phyloP scores from a whole-genome alignment of 2,888 invertebrate genomes.

The Scrobipalpa costella region DNA sequence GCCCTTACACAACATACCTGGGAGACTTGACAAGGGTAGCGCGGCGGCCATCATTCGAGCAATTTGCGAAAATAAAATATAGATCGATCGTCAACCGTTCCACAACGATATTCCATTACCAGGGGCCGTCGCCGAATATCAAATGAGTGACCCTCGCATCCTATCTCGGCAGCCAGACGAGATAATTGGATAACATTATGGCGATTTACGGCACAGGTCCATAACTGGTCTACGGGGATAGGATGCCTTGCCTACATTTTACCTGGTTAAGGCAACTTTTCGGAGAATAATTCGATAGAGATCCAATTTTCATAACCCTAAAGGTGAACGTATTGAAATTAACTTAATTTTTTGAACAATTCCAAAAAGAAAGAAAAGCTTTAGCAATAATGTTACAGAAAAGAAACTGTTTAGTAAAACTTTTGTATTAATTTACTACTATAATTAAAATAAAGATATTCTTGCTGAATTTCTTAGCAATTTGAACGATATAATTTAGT shows the following conservation, averaged over 20 bases:
- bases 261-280: not conserved
- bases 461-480: not conserved
- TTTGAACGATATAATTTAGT: not conserved
- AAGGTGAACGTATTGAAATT: not conserved
- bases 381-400: no score
- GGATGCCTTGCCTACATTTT: slow-evolving; percentile 10
- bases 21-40: slow-evolving; percentile 63
- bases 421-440: not conserved
- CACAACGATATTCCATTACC: slow-evolving; percentile 78
- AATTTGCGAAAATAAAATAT: slow-evolving; percentile 76
- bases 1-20: slow-evolving; percentile 14
- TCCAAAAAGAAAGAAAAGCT: no score
- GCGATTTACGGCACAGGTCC: slow-evolving; percentile 19
- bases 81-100: slow-evolving; percentile 62
- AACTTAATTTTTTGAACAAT: no score
- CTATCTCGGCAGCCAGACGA: slow-evolving; percentile 26
- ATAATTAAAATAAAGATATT: no score
- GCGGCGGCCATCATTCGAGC: slow-evolving; percentile 59
- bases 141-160: slow-evolving; percentile 67
- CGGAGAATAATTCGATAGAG: not conserved
- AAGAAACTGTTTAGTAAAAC: no score
- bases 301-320: not conserved
- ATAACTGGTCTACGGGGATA: not conserved
- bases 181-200: slow-evolving; percentile 29
- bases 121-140: slow-evolving; percentile 64